These are phyloP conservation scores for Drosophila lutescens DNA, from an alignment of 2,888 invertebrate genomes.

Conservation along the genomic window DNA sequence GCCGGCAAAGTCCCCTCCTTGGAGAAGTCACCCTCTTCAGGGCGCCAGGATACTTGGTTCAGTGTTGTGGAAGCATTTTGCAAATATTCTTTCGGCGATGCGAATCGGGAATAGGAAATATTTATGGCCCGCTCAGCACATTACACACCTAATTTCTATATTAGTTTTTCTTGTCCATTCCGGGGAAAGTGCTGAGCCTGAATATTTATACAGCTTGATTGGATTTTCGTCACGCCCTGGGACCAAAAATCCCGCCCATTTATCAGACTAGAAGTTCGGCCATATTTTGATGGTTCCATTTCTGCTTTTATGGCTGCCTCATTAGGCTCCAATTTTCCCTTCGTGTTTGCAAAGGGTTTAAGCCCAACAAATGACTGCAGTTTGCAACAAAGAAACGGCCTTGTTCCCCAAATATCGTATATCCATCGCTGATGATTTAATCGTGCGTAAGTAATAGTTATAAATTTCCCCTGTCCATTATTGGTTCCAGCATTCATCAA, in stretches of 20 bases:
- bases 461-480: conserved; percentile 56
- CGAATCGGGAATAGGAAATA: conserved; percentile 58
- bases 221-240: conserved; percentile 79
- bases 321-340: conserved; percentile 50
- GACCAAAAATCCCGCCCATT: conserved; percentile 48
- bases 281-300: conserved; percentile 55
- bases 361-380: conserved; percentile 69
- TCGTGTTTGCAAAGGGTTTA: conserved; percentile 70
- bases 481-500: conserved; percentile 26
- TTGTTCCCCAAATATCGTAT: conserved; percentile 10
- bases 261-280: conserved; percentile 48
- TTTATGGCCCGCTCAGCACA: conserved; percentile 77
- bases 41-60: neutral
- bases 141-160: conserved; percentile 80
- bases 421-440: conserved; percentile 68
- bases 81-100: conserved; percentile 48
- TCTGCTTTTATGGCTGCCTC: conserved; percentile 58
- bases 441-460: conserved; percentile 79
- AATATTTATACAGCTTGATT: conserved; percentile 76
- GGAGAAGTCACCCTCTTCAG: conserved; percentile 46
- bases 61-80: conserved; percentile 66
- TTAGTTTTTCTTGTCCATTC: conserved; percentile 62
- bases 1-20: neutral
- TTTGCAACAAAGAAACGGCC: conserved; percentile 50
- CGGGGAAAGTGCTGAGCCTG: conserved; percentile 33